phyloP scores from a whole-genome alignment of 1,140 invertebrate species.

The Drosophila seguyi region DNA sequence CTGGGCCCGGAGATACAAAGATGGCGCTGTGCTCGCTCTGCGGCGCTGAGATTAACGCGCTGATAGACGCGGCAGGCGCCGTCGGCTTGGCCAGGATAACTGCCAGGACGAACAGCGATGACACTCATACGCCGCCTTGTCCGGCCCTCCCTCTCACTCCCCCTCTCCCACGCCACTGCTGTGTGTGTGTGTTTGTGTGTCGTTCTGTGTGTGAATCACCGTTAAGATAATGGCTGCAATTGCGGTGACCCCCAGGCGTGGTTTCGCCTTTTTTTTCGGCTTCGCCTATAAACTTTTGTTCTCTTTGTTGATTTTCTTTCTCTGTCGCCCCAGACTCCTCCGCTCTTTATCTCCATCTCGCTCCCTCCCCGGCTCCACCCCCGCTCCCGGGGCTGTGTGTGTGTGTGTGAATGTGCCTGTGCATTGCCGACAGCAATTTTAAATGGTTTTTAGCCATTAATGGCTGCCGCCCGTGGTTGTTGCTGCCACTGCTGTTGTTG shows the following conservation, averaged over 20 bases:
- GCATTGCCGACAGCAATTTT: conserved; percentile 75
- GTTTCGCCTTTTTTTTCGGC: conserved; percentile 71
- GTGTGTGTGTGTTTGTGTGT: conserved; percentile 10
- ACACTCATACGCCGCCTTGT: conserved; percentile 73
- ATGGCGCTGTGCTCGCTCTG: conserved; percentile 50
- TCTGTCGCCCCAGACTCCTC: conserved; percentile 16
- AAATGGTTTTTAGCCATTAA: conserved; percentile 83
- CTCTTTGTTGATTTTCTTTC: conserved; percentile 54
- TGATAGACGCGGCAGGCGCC: conserved; percentile 74
- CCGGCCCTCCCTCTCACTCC: conserved; percentile 21
- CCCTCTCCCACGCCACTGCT: neutral
- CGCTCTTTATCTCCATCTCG: conserved; percentile 27
- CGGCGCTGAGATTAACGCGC: conserved; percentile 74
- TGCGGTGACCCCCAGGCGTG: conserved; percentile 81
- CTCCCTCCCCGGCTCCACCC: neutral
- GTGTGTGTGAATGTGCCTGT: conserved; percentile 34
- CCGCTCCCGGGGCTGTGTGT: neutral
- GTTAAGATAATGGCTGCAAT: conserved; percentile 82
- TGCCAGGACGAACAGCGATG: conserved; percentile 49
- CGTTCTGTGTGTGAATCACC: conserved; percentile 63
- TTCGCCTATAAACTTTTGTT: conserved; percentile 82
- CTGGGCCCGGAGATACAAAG: conserved; percentile 62
- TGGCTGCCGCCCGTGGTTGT: conserved; percentile 55
- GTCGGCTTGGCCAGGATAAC: conserved; percentile 53
- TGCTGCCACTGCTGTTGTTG: conserved; percentile 55